These are phyloP conservation scores for Zaprionus gabonicus DNA, from an alignment of 1,140 invertebrate species.

Conservation along the genomic window DNA sequence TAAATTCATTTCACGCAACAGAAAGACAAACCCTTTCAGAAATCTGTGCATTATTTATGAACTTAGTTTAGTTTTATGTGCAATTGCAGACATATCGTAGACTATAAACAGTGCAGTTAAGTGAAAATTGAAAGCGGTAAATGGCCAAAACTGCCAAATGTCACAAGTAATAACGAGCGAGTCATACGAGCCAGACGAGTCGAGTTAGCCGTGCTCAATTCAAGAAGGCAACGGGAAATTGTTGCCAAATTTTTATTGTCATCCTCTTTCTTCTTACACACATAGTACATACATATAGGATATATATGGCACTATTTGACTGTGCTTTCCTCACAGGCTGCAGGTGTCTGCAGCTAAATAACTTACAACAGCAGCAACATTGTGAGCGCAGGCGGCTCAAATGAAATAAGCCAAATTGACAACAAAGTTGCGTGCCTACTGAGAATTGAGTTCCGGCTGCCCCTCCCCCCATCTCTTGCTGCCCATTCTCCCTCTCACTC, in stretches of 20 bases:
- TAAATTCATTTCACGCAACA: neutral
- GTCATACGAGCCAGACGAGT: neutral
- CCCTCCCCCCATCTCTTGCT: neutral
- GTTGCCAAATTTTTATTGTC: constrained; percentile 51
- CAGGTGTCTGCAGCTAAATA: constrained; percentile 67
- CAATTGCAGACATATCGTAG: neutral
- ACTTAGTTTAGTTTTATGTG: neutral
- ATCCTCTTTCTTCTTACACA: constrained; percentile 14
- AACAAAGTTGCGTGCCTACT: constrained; percentile 49
- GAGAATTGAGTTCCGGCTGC: constrained; percentile 19
- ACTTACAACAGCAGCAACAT: constrained; percentile 52
- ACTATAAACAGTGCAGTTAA: neutral
- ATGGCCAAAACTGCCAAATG: constrained; percentile 15
- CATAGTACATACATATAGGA: neutral
- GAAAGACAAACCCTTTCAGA: neutral
- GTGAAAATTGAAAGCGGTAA: constrained; percentile 14
- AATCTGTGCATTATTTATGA: constrained; percentile 5
- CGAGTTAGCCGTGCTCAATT: neutral
- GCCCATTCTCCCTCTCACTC: neutral
- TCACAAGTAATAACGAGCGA: constrained; percentile 3
- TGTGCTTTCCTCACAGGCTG: constrained; percentile 23
- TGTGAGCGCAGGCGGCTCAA: constrained; percentile 41
- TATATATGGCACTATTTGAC: constrained; percentile 8
- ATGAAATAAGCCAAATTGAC: constrained; percentile 79
- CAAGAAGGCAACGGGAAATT: constrained; percentile 51